Percentiles rank a stretch among this genome's conserved stretches.
These are phyloP conservation scores for Lordiphosa mommai DNA, from an alignment of 1,140 invertebrate species.

Conservation along the genomic window DNA sequence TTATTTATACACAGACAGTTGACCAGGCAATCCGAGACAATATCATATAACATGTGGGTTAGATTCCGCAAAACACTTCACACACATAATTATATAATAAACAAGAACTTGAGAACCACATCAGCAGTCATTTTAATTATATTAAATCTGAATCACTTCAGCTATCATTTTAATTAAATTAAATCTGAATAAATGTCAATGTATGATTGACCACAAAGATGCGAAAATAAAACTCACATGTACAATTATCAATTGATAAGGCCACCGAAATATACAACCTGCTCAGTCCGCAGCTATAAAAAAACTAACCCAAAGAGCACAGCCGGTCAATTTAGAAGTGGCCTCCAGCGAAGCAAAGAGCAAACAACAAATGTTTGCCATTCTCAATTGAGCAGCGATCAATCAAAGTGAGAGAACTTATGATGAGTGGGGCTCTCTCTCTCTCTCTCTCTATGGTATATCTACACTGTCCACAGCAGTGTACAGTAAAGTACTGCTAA, in stretches of 20 bases:
- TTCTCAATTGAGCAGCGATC: constrained; percentile 19
- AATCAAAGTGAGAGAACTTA: not conserved
- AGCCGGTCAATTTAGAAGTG: not conserved
- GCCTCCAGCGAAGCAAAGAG: constrained; percentile 16
- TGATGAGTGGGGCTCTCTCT: constrained; percentile 1
- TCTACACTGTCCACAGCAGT: not conserved
- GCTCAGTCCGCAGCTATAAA: constrained; percentile 8
- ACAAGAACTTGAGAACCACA: too few species aligned
- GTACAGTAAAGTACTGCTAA: too few species aligned
- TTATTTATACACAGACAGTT: constrained; percentile 14
- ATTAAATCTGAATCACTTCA: not conserved
- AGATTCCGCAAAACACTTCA: too few species aligned
- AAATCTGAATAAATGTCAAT: not conserved
- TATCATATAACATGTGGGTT: too few species aligned
- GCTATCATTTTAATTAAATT: not conserved
- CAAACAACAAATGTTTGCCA: constrained; percentile 5
- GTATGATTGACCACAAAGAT: constrained; percentile 3
- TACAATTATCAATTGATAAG: constrained; percentile 18
- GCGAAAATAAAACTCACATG: constrained; percentile 15
- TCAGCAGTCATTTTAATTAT: not conserved
- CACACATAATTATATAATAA: too few species aligned
- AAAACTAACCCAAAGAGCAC: constrained; percentile 17
- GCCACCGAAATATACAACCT: constrained; percentile 3
- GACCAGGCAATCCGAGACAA: too few species aligned
- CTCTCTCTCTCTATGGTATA: not conserved